Percentiles rank a stretch among this genome's conserved stretches.
These are phyloP conservation scores for Megaceryle torquata DNA, from an alignment of 2,113 vertebrate genomes.

Conservation along the genomic window DNA sequence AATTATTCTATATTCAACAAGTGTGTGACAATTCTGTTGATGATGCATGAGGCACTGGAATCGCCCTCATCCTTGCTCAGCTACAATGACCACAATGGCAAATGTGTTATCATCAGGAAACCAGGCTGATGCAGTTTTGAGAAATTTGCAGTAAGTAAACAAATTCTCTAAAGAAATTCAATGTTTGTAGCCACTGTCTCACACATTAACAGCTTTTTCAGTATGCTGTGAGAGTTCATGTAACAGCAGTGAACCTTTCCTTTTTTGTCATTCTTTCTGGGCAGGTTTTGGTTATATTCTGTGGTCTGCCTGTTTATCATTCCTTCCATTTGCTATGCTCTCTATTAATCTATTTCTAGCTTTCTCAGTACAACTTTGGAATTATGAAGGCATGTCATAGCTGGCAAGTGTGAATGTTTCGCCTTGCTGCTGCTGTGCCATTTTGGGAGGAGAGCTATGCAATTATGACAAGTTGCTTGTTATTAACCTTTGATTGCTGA, in stretches of 20 bases:
- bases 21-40: not conserved
- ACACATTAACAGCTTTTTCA: not conserved
- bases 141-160: not conserved
- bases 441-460: conserved; percentile 26
- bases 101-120: not conserved
- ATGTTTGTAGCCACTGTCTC: not conserved
- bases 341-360: not conserved
- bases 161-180: not conserved
- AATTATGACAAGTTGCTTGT: conserved; percentile 43
- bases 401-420: not conserved
- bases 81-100: not conserved
- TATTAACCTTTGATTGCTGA: conserved; percentile 50
- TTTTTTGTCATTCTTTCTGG: not conserved
- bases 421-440: not conserved
- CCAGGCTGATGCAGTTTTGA: not conserved
- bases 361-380: not conserved
- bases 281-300: not conserved
- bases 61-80: not conserved
- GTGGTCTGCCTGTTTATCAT: not conserved
- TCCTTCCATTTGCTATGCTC: not conserved
- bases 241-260: not conserved
- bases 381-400: conserved; percentile 4
- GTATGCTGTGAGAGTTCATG: not conserved
- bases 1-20: not conserved
- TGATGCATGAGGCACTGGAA: not conserved